These are phyloP conservation scores for Arizona elegans DNA, from an alignment of 2,113 vertebrate genomes.

Conservation along the genomic window DNA sequence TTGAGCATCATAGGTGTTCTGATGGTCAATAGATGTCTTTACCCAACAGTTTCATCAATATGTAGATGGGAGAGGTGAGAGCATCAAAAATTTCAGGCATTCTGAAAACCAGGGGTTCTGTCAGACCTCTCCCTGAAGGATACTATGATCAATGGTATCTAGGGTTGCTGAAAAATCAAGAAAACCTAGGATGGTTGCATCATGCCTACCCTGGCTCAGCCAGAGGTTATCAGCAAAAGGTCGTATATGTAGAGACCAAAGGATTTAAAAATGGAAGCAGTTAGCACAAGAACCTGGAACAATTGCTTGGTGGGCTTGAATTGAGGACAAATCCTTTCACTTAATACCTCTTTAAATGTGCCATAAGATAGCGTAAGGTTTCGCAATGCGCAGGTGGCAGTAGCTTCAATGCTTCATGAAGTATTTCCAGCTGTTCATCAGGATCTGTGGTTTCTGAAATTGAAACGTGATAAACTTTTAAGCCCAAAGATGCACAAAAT, in stretches of 20 bases:
- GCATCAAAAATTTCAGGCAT: background rate
- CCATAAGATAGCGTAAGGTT: constrained; percentile 96
- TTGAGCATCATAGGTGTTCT: background rate
- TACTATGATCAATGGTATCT: background rate
- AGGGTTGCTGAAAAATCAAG: background rate
- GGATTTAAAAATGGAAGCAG: background rate
- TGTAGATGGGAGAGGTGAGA: background rate
- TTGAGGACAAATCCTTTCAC: background rate
- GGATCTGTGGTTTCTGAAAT: constrained; percentile 84
- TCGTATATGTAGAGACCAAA: background rate
- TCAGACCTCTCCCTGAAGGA: background rate
- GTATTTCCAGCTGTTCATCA: constrained; percentile 90
- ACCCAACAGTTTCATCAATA: background rate
- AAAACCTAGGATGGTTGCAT: background rate
- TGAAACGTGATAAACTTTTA: constrained; percentile 33
- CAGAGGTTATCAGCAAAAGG: background rate
- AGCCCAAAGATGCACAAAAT: background rate
- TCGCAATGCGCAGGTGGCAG: constrained; percentile 96
- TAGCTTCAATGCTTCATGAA: constrained; percentile 92
- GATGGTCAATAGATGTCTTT: background rate
- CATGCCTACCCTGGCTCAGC: background rate
- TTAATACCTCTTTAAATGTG: constrained; percentile 92
- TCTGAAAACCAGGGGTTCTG: background rate
- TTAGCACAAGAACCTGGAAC: background rate
- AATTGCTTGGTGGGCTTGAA: background rate